Base-by-base conservation (phyloP, 2,797 vertebrate species). In the Thamnophis elegans region DNA sequence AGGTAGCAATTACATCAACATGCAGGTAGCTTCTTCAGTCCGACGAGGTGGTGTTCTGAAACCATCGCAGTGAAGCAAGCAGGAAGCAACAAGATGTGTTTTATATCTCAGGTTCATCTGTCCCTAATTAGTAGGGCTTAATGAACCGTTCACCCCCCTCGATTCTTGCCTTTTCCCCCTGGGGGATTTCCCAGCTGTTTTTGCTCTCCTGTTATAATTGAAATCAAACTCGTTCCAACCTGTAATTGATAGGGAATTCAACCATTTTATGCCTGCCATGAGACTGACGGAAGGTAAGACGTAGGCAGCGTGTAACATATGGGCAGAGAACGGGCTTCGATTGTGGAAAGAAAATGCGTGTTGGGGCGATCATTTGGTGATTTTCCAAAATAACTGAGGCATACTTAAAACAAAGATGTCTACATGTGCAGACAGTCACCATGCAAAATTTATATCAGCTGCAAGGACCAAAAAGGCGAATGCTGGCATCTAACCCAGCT, bases 211-310 rank as follows among this genome's bases (percentile, higher is more conserved):
- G 90, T 95, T 97, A 94, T 98, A 98, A 98, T 97, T 98, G 97
- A 98, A 98, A 98, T 97, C 95, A 97, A 95, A 97, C 97, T 97
- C 97, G 96, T 97, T 97, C 95, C 96, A 96, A 95, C 92, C 96
- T 96, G 95, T 98, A 98, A 98, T 94, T 98, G 97, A 98, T 97
- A 97, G 96, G 95, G 96, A 97, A 97, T 96, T 96, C 96, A 97
- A 96, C 96, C 91, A 96, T 97, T 97, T 97, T 97, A 97, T 97
- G 95, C 97, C 97, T 98, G 96, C 96, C 96, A 91, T 88, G 95
- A 97, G 97, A 96, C 97, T 97, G 96, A 98, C 97, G 96, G 93
- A 96, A 94, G 96, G 94, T 90, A 96, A 96, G 94, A 96, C 96
- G 93, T 87, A 88, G 92, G 95, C 88, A 89, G 94, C 92, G 26